These are phyloP conservation scores for Clytia hemisphaerica DNA, from an alignment of 30 jellyfish, hydroid and myxozoan genomes.

Conservation along the genomic window DNA sequence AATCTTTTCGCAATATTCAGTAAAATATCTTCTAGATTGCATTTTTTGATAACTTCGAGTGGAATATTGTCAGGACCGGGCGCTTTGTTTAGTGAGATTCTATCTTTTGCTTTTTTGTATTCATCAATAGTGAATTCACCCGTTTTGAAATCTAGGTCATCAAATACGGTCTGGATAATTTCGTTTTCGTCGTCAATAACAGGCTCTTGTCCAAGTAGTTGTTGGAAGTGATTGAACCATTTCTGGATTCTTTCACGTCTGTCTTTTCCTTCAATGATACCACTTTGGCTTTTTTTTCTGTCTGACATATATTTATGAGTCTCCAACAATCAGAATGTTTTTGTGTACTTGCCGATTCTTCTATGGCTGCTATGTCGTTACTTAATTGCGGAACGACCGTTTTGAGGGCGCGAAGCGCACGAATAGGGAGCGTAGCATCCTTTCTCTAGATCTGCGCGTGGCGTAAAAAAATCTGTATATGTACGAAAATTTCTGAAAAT, in stretches of 20 bases:
- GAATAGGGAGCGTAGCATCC: too few relatives aligned
- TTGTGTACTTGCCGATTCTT: conserved; percentile 23
- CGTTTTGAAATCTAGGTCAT: background rate
- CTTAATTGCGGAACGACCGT: too few relatives aligned
- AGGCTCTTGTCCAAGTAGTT: conserved; percentile 15
- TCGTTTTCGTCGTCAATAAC: background rate
- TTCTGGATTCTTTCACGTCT: conserved; percentile 14
- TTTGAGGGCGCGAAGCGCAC: too few relatives aligned
- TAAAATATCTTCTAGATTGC: background rate
- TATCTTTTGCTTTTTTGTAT: background rate
- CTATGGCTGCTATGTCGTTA: too few relatives aligned
- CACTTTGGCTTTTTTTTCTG: conserved; percentile 13
- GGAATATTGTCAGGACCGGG: conserved; percentile 15
- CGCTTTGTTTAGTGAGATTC: background rate
- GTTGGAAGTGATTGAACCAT: conserved; percentile 26
- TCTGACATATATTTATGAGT: conserved; percentile 24
- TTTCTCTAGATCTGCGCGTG: too few relatives aligned
- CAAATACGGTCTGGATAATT: background rate
- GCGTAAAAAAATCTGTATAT: too few relatives aligned
- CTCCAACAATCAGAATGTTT: conserved; percentile 31
- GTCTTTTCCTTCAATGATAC: conserved; percentile 15
- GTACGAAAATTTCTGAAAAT: too few relatives aligned
- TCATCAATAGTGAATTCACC: background rate
- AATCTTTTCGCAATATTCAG: background rate
- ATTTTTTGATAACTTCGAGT: background rate